Percentiles rank a stretch among this genome's conserved stretches.
Evolutionary conservation across 2,113 vertebrate species (phyloP).

Genomic region (Halcyon senegalensis): DNA sequence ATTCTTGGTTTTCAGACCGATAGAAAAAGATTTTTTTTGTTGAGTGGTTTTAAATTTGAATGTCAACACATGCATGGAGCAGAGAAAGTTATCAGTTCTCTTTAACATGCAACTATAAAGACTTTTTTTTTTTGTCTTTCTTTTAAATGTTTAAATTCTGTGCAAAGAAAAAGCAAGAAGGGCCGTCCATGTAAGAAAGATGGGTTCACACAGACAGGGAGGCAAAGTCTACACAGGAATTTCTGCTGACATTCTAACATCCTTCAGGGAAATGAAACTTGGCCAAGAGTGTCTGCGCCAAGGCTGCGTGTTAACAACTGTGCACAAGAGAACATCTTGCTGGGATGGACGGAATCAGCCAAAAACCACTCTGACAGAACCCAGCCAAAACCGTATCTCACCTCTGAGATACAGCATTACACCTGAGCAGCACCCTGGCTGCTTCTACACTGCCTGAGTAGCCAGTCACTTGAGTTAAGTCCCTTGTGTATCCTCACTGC

Average conservation of each 20-base stretch:
- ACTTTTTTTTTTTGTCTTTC: too few species aligned
- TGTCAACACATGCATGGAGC: not conserved
- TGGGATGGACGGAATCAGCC: not conserved
- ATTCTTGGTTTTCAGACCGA: not conserved
- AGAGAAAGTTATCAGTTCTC: not conserved
- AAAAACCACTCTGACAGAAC: not conserved
- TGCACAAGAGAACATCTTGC: not conserved
- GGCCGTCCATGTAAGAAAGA: not conserved
- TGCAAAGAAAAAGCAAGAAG: not conserved
- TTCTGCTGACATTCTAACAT: not conserved
- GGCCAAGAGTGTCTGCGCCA: not conserved
- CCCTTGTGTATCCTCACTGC: not conserved
- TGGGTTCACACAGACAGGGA: not conserved
- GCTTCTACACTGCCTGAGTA: accelerated
- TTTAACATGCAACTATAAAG: not conserved
- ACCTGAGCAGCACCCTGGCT: not conserved
- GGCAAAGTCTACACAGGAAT: not conserved
- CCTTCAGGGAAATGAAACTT: not conserved
- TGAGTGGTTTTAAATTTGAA: not conserved
- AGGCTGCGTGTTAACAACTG: not conserved
- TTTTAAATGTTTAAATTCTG: too few species aligned
- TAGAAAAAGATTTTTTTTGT: not conserved
- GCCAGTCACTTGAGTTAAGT: not conserved
- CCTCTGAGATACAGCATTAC: not conserved
- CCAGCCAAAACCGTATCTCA: not conserved